A percentile compares a stretch with the other conserved stretches of the same genome.
Evolutionary conservation across 2,797 vertebrate species (phyloP).

Genomic region (Psittacula derbiana): DNA sequence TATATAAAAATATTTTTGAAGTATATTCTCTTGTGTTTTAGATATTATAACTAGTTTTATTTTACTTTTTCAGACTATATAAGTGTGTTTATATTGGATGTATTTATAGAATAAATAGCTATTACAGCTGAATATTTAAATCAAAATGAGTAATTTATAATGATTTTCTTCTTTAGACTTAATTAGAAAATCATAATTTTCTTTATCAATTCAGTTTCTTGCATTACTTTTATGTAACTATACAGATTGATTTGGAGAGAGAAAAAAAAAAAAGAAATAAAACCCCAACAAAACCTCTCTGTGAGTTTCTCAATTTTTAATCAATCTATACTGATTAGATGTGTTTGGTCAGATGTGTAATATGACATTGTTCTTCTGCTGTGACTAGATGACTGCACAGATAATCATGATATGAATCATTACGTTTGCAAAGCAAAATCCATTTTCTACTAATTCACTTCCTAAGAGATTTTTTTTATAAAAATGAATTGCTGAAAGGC

Average conservation of each 20-base stretch:
- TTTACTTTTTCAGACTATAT: background rate
- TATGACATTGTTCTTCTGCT: conserved; percentile 26
- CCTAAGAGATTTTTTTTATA: background rate
- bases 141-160: background rate
- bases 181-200: background rate
- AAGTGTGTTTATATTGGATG: background rate
- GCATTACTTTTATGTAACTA: background rate
- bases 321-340: background rate
- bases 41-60: background rate
- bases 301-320: background rate
- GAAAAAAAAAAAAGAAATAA: background rate
- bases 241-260: background rate
- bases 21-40: background rate
- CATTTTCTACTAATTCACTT: conserved; percentile 7
- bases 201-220: background rate
- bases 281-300: background rate
- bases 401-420: conserved; percentile 11
- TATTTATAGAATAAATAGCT: background rate
- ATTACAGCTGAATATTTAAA: background rate
- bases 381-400: background rate
- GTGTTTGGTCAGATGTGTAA: conserved; percentile 38
- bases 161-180: background rate
- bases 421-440: conserved; percentile 43
- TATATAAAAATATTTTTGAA: background rate
- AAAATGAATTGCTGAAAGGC: background rate